Base-by-base conservation (phyloP, 2,113 vertebrate genomes). In the Abramis brama region DNA sequence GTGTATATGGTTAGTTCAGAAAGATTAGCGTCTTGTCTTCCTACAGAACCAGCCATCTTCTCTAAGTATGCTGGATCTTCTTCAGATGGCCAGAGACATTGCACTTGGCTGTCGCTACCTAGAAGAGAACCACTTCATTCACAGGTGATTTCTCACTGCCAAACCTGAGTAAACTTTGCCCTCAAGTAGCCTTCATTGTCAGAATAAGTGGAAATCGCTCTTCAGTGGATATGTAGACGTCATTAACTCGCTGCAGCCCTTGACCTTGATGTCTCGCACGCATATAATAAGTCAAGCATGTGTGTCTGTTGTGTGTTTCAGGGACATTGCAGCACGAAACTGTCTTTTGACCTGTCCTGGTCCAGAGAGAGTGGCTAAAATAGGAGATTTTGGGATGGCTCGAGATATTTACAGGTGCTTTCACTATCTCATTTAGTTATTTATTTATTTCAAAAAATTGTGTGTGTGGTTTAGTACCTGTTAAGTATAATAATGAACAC, bases 91-190 rank as follows among this genome's bases (percentile, higher is more conserved):
- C 74, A 89, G 94, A 88, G 96, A 98, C 88, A 97, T 97, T 74
- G 97, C 97, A 64, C 95, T 95, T 0, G 97, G 97, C 89, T 99
- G 97, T 87, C 95, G 94, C 87, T 98, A 97, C 70, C 92, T 98
- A 89, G 96, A 99, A 84, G 97, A 98, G 88, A 98, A 97, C 91
- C 97, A 98, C 90, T 99, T 98, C 90, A 97, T 98, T 85, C 97
- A 98, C 94, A 96, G 96, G 97, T 98, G 75, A 45, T 68, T 76
- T 36, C 55, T 82, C 25, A 47, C 80, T 33, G 47, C 78, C 47
- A 64, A 81, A 1, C 13, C 47, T 36, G 2, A 79, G 12, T 59
- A 19, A 79, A 39, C 2, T 25, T 23, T 79, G 77, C 52, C 9
- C 33, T 79, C 21, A 79, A 79, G 11, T 30, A 50, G 6, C 45